Conservation (phyloP, 1,140 invertebrate species). For the Agrypnia vestita region DNA sequence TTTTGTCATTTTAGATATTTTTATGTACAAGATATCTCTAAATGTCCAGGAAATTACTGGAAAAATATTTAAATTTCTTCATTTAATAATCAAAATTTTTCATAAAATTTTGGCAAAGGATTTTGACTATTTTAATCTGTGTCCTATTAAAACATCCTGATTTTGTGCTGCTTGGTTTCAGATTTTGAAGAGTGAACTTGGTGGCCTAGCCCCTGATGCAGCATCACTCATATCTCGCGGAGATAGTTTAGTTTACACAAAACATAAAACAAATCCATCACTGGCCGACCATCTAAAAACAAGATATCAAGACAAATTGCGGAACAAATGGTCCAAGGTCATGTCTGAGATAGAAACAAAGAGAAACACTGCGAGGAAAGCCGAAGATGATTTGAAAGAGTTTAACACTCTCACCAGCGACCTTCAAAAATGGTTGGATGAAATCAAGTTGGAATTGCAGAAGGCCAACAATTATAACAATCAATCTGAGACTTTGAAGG, state of each 20-base stretch:
- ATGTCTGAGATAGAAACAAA: conserved; percentile 79
- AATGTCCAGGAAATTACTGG: too few species aligned
- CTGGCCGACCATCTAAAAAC: conserved; percentile 75
- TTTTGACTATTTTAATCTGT: conserved; percentile 11
- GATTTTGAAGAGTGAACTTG: conserved; percentile 78
- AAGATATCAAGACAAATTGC: conserved; percentile 76
- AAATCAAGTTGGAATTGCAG: conserved; percentile 72
- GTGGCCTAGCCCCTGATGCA: conserved; percentile 82
- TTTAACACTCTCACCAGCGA: conserved; percentile 69
- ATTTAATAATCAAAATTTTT: too few species aligned
- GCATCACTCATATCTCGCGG: conserved; percentile 85
- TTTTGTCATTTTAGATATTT: too few species aligned
- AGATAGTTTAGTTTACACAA: conserved; percentile 78
- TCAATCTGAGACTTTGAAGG: conserved; percentile 69
- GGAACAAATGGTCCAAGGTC: conserved; percentile 79
- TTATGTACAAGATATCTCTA: too few species aligned
- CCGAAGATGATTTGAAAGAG: conserved; percentile 74
- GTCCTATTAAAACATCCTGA: background rate
- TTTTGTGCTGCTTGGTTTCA: conserved; percentile 63
- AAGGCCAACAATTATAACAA: conserved; percentile 74
- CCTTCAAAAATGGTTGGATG: conserved; percentile 72
- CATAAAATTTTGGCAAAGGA: too few species aligned
- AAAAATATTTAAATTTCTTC: too few species aligned
- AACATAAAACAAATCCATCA: conserved; percentile 72
- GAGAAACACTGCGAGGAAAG: conserved; percentile 73